Conservation (phyloP, 2,797 vertebrate species). For the Characodon lateralis region DNA sequence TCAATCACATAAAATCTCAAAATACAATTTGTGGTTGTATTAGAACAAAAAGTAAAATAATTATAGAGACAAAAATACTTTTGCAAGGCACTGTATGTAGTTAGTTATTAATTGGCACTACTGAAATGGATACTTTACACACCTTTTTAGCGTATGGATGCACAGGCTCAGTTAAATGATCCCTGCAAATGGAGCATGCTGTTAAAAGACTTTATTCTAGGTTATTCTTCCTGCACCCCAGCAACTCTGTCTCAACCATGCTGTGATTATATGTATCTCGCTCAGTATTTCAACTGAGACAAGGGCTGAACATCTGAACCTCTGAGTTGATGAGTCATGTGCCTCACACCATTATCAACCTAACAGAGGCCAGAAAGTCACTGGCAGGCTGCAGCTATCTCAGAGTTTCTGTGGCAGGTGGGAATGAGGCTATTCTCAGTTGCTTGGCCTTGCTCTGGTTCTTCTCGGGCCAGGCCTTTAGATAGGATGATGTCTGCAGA, state of each 20-base stretch:
- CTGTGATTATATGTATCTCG: conserved; percentile 48
- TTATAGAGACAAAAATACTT: neutral
- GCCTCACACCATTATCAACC: conserved; percentile 63
- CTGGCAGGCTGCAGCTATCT: conserved; percentile 54
- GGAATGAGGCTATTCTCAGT: conserved; percentile 80
- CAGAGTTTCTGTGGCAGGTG: conserved; percentile 72
- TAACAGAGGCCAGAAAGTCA: conserved; percentile 48
- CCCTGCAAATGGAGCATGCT: neutral
- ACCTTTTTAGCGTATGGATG: neutral
- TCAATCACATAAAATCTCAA: neutral
- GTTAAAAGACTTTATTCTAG: neutral
- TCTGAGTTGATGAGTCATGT: conserved; percentile 50
- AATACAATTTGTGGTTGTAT: neutral
- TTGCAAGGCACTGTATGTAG: neutral
- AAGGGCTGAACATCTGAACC: conserved; percentile 46
- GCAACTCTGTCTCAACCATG: conserved; percentile 8
- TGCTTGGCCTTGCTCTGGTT: conserved; percentile 32
- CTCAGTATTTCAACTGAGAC: conserved; percentile 35
- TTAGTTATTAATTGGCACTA: neutral
- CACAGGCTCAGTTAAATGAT: conserved; percentile 7
- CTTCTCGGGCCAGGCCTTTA: conserved; percentile 47
- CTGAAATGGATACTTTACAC: neutral
- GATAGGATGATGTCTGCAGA: conserved; percentile 60
- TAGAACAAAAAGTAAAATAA: neutral
- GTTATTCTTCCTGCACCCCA: conserved; percentile 4